Evolutionary conservation across 1,140 invertebrate genomes (phyloP), one percentile per base, ranked within the genome.

Genomic region (Drosophila sulfurigaster): DNA sequence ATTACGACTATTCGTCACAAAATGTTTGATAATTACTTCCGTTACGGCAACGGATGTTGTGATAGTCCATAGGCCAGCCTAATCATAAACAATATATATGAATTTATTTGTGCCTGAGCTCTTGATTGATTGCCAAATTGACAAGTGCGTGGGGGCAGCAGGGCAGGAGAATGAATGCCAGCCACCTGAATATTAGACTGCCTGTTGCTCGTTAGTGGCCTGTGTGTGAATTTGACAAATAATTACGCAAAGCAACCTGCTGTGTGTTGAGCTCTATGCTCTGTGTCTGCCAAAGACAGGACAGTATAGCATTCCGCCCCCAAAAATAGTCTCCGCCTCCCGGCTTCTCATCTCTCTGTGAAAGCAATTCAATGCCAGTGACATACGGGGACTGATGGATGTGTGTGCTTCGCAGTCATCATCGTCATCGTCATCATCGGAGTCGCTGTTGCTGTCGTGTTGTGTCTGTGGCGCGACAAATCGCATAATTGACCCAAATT

Each of bases 401-500:
- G 78, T 62, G 71, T 87, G 78, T 62, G 71, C 43, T 32, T 58
- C 35, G 15, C 6, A 38, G 43, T 56, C 49, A 6, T 57, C 10
- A 28, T 62, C 49, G 10, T 57, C 10, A 28, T 62, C 58, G 38
- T 16, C 30, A 8, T 25, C 51, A 28, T 30, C 35, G 1, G 28
- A 51, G 20, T 48, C 16, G 8, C 16, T 48, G 15, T 48, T 51
- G 32, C 13, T 32, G 16, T 52, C 57, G 38, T 70, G 68, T 81
- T 57, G 63, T 70, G 70, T 80, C 62, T 82, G 73, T 66, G 79
- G 74, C 79, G 86, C 86, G 86, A 90, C 86, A 77, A 90, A 82
- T 90, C 86, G 86, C 86, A 91, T 90, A 90, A 91, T 90, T 90
- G 86, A 90, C 86, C 86, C 68, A 91, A 83, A 90, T 90, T 86